phyloP scores from a whole-genome alignment of 92 coral and sea anemone genomes.

The Porites lobata region DNA sequence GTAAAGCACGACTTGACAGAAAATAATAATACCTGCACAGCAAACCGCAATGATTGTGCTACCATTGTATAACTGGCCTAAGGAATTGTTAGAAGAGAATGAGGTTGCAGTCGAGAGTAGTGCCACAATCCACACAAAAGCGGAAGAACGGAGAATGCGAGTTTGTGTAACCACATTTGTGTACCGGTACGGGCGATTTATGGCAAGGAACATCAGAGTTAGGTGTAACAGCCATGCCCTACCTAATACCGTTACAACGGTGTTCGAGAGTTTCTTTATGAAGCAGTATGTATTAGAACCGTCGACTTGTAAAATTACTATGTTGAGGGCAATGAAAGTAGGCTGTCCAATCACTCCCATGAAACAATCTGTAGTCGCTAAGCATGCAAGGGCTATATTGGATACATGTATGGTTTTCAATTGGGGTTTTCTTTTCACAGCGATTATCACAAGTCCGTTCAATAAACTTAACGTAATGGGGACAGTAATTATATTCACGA shows the following conservation, averaged over 20 bases:
- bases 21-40: background rate
- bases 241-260: background rate
- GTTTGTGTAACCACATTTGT: background rate
- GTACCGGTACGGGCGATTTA: background rate
- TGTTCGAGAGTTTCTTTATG: no score
- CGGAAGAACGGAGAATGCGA: background rate
- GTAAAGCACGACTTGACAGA: constrained; percentile 3
- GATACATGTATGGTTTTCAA: constrained; percentile 1
- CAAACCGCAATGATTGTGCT: background rate
- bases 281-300: background rate
- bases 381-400: background rate
- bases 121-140: background rate
- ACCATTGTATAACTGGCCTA: background rate
- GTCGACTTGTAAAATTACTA: background rate
- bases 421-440: background rate
- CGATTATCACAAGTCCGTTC: no score
- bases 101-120: background rate
- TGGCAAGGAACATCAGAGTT: background rate
- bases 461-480: no score
- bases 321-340: no score
- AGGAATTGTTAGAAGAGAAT: background rate
- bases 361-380: background rate
- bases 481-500: no score
- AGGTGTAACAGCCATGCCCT: background rate
- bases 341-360: background rate